Evolutionary conservation across 2,797 vertebrate species (phyloP), one percentile per base, ranked within the genome.

Genomic region (Chelon auratus): DNA sequence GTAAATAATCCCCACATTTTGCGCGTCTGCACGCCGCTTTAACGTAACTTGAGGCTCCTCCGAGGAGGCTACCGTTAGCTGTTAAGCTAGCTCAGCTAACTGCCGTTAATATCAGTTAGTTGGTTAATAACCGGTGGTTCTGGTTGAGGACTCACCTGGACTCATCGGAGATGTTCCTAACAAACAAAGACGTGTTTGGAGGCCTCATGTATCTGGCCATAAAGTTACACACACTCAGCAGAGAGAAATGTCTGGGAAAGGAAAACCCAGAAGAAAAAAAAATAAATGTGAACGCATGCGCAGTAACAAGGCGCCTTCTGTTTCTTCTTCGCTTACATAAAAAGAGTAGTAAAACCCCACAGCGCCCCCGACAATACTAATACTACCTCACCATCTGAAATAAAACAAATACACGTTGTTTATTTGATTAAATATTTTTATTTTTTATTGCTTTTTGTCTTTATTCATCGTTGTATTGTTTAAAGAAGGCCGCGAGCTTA

Each of bases 161-260:
- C 48, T 98, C 97, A 82, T 99, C 97, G 9, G 97, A 96, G 87
- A 98, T 96, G 86, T 99, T 99, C 86, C 97, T 92, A 48, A 99
- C 96, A 87, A 98, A 98, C 62, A 99, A 92, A 69, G 97, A 99
- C 3, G 96, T 95, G 80, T 97, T 98, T 30, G 97, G 97, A 47
- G 97, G 97, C 48, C 97, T 95, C 93, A 98, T 91, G 85, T 97
- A 97, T 86, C 95, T 95, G 89, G 96, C 95, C 96, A 97, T 96
- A 77, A 62, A 84, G 39, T 74, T 60, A 36, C 65, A 85, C 57
- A 33, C 75, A 43, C 57, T 62, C 62, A 12, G 3, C 3, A 57
- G 52, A 75, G 72, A n/a, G 64, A 79, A 11, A 18, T 8, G 39
- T 39, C 40, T 6, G 2, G 18, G 47, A 2, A 42, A 14, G 30